Percentiles rank a stretch among this genome's conserved stretches.
These are phyloP conservation scores for Drosophila micromelanica DNA, from an alignment of 1,140 invertebrate genomes.

Conservation along the genomic window DNA sequence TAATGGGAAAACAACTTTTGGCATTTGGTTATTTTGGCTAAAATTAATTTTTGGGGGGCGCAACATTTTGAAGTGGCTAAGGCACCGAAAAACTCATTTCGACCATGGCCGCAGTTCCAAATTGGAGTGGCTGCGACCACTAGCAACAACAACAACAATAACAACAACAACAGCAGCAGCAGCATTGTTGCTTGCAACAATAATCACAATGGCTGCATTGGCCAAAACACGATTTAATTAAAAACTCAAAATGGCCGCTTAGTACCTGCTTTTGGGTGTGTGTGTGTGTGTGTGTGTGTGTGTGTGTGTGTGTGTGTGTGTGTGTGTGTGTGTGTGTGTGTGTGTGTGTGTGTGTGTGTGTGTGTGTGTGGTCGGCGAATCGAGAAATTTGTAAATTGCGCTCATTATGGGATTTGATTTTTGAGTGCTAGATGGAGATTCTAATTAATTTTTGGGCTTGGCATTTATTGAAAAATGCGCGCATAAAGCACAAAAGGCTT, in stretches of 20 bases:
- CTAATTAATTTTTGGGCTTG: conserved; percentile 65
- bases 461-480: conserved; percentile 52
- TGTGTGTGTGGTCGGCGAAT: no score
- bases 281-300: no score
- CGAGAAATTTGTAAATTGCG: conserved; percentile 66
- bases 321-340: no score
- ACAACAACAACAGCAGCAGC: not conserved
- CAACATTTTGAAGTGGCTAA: conserved; percentile 46
- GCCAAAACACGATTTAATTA: conserved; percentile 72
- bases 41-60: conserved; percentile 65
- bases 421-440: conserved; percentile 51
- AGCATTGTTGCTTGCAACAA: not conserved
- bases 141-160: conserved; percentile 26
- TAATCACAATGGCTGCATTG: conserved; percentile 43
- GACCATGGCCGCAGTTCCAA: conserved; percentile 37
- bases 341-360: no score
- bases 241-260: conserved; percentile 65
- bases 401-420: conserved; percentile 74
- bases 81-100: conserved; percentile 73
- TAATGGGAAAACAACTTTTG: conserved; percentile 31
- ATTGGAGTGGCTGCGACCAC: conserved; percentile 48
- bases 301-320: no score
- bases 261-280: conserved; percentile 61
- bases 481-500: conserved; percentile 21
- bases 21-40: conserved; percentile 46